phyloP scores from a whole-genome alignment of 2,113 vertebrate genomes.

The Riparia riparia region DNA sequence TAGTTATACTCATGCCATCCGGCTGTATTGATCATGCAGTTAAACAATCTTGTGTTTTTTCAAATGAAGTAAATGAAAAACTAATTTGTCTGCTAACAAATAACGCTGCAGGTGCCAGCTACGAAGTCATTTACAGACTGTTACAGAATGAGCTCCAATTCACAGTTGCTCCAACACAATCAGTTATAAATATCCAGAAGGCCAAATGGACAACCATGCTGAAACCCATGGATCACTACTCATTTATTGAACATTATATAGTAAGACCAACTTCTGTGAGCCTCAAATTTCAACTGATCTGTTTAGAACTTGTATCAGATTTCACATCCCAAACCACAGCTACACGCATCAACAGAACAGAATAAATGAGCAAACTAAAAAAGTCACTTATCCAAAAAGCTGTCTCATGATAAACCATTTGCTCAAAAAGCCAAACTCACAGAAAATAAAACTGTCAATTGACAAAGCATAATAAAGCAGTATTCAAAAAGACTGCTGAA shows the following conservation, averaged over 20 bases:
- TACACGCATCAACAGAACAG: accelerated
- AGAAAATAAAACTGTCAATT: neutral
- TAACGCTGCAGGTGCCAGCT: neutral
- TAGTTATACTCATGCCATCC: neutral
- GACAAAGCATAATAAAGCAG: neutral
- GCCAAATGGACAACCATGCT: neutral
- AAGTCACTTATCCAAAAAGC: neutral
- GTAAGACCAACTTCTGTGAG: neutral
- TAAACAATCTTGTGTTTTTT: slow-evolving; percentile 23
- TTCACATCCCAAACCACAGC: neutral
- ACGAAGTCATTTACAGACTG: neutral
- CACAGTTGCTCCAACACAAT: neutral
- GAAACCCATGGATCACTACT: neutral
- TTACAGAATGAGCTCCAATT: neutral
- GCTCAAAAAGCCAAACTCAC: neutral
- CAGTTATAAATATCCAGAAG: neutral
- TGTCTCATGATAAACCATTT: neutral
- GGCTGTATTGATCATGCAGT: neutral
- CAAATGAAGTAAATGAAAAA: neutral
- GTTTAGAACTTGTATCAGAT: neutral
- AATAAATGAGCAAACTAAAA: neutral
- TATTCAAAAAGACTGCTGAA: neutral
- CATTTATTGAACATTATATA: neutral
- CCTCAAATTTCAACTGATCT: neutral
- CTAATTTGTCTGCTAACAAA: neutral